Percentiles rank a stretch among this genome's conserved stretches.
Evolutionary conservation across 2,797 vertebrate genomes (phyloP).

Genomic region (Leptodactylus fallax): DNA sequence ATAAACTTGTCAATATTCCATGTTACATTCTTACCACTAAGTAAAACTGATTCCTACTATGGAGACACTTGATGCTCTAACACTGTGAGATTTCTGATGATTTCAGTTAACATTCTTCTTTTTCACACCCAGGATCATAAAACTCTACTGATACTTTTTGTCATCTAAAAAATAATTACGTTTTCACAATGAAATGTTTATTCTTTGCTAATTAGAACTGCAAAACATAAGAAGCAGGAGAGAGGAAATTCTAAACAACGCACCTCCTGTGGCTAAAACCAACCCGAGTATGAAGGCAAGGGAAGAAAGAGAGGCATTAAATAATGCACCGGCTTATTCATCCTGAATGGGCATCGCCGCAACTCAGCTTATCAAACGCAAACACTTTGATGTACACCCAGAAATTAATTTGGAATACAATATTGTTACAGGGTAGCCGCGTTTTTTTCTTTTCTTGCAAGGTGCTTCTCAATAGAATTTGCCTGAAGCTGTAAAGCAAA

Average conservation of each 20-base stretch:
- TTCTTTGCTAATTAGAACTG: constrained; percentile 55
- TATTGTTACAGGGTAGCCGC: constrained; percentile 51
- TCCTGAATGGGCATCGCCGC: constrained; percentile 47
- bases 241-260: constrained; percentile 33
- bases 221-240: constrained; percentile 29
- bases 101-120: constrained; percentile 24
- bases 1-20: too few relatives aligned
- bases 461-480: constrained; percentile 48
- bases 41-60: too few relatives aligned
- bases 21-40: background rate
- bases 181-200: constrained; percentile 51
- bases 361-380: constrained; percentile 58
- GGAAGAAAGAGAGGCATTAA: constrained; percentile 48
- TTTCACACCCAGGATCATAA: background rate
- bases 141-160: constrained; percentile 7
- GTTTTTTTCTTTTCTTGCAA: constrained; percentile 27
- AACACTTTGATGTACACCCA: constrained; percentile 60
- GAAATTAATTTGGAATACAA: constrained; percentile 59
- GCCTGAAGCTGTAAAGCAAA: constrained; percentile 48
- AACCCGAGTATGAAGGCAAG: constrained; percentile 20
- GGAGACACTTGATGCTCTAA: background rate
- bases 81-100: background rate
- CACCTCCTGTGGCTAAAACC: constrained; percentile 51
- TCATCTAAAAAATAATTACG: constrained; percentile 26
- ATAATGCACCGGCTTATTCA: constrained; percentile 55